Base-by-base conservation (phyloP, 2,113 vertebrate species). In the Scopus umbretta region DNA sequence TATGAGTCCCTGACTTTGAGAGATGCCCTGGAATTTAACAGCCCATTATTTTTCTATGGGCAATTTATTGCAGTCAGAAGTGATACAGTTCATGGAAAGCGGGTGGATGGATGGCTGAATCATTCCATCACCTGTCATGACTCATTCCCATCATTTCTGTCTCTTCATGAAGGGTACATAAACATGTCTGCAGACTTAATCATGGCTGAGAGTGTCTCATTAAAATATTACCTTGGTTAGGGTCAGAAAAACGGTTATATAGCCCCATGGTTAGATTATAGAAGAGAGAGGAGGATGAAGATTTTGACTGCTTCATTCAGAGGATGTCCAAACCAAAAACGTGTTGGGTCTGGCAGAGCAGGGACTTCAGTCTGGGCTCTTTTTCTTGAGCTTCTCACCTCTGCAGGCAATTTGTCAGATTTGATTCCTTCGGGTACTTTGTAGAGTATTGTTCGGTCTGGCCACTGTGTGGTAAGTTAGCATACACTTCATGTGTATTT, bases 61-160 rank as follows among this genome's bases (percentile, higher is more conserved):
- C 63, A 88, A 97, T 97, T 95, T 95, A 97, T 96, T 96, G 89
- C 93, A 93, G 89, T 94, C 93, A 96, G 85, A 93, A 97, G 74
- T 88, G 91, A 95, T 95, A 82, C 73, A 96, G 94, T 90, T 96
- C 71, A 32, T 74, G 95, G 94, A 93, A 90, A 95, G 71, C 7
- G 6, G 42, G 87, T 85, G 63, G 93, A 91, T 95, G 81, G 74
- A 83, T 93, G 92, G 81, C 78, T 95, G 89, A 97, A 96, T 97
- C 92, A 89, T 96, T 96, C 96, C 92, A 96, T 97, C 96, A 94
- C 85, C 93, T 96, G 94, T 96, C 96, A 96, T 97, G 96, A 96
- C 92, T 96, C 96, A 97, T 95, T 96, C 93, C 71, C 93, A 83
- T 96, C 92, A 84, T 95, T 94, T 94, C 94, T 4, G 2, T 91